Percentiles rank a stretch among this genome's conserved stretches.
Conservation (phyloP, 2,797 vertebrate species). For the Choloepus didactylus region DNA sequence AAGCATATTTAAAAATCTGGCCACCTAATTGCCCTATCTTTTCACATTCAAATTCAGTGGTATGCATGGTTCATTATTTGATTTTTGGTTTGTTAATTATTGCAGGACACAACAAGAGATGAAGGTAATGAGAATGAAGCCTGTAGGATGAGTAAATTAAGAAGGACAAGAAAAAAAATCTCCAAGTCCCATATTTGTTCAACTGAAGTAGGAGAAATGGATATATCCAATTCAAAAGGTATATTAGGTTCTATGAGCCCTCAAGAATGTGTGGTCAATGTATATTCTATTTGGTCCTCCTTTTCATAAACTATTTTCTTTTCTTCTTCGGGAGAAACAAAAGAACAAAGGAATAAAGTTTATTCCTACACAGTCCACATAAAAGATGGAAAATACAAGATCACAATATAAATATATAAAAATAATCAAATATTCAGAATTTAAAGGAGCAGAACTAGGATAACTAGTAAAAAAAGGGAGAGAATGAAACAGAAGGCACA, state of each 20-base stretch:
- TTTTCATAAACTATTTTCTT: constrained; percentile 69
- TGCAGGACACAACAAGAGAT: constrained; percentile 88
- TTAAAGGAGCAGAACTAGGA: background rate
- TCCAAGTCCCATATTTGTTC: constrained; percentile 83
- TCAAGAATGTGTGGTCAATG: constrained; percentile 66
- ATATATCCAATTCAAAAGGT: constrained; percentile 79
- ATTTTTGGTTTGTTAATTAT: constrained; percentile 85
- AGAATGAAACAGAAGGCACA: background rate
- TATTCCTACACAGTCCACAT: background rate
- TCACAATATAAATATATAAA: constrained; percentile 6
- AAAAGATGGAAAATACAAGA: constrained; percentile 60
- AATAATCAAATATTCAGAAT: background rate
- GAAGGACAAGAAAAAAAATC: constrained; percentile 89
- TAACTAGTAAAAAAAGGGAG: background rate
- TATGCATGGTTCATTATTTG: constrained; percentile 68
- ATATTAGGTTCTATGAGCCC: constrained; percentile 76
- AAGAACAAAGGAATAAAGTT: constrained; percentile 2
- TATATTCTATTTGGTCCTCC: constrained; percentile 78
- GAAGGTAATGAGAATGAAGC: constrained; percentile 92
- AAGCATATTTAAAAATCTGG: background rate
- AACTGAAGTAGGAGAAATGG: constrained; percentile 87
- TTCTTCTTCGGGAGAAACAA: constrained; percentile 75
- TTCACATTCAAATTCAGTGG: background rate
- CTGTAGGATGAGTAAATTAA: constrained; percentile 89
- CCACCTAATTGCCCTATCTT: background rate